Conservation (phyloP, 2,113 vertebrate genomes). For the Alethe castanea region DNA sequence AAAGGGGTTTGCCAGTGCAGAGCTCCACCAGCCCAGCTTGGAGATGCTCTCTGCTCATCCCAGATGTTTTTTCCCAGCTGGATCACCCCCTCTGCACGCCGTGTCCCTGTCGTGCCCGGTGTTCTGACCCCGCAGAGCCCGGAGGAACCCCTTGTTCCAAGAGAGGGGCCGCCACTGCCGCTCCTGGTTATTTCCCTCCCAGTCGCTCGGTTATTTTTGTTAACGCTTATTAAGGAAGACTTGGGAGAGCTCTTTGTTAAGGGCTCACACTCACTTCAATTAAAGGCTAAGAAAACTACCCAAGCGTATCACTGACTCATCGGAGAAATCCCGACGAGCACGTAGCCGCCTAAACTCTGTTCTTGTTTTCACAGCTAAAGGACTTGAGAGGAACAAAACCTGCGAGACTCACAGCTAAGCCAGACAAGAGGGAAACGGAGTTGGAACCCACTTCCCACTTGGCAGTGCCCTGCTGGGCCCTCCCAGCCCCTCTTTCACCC, state of each 20-base stretch:
- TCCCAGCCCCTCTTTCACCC: neutral
- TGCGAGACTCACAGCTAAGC: neutral
- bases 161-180: neutral
- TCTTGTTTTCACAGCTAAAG: neutral
- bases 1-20: neutral
- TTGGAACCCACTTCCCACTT: neutral
- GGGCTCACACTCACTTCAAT: neutral
- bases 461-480: fast-evolving
- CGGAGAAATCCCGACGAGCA: conserved; percentile 19
- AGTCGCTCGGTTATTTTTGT: neutral
- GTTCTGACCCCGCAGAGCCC: fast-evolving
- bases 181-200: neutral
- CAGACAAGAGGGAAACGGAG: neutral
- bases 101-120: neutral
- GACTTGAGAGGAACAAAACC: neutral
- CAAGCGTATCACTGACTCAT: conserved; percentile 48
- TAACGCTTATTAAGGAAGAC: conserved; percentile 9
- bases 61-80: neutral
- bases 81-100: neutral
- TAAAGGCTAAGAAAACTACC: conserved; percentile 40
- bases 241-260: conserved; percentile 27
- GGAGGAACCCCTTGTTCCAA: fast-evolving
- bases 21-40: fast-evolving
- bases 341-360: neutral
- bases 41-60: neutral